These are phyloP conservation scores for Ondatra zibethicus DNA, from an alignment of 2,113 vertebrate genomes.

Conservation along the genomic window DNA sequence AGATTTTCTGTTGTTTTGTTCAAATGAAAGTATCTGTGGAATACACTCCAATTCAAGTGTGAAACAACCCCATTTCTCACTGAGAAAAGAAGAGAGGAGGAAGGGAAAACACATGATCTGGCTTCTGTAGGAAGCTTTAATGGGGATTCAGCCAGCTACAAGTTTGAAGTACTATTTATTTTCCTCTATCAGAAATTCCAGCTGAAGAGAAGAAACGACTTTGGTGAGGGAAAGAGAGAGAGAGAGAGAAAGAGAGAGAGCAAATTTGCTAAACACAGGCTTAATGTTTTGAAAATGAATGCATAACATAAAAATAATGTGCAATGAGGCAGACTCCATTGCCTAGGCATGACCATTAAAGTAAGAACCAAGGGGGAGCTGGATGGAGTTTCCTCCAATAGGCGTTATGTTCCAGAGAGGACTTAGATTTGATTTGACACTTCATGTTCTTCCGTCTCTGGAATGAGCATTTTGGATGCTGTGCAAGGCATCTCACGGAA, in stretches of 20 bases:
- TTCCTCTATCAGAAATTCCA: conserved; percentile 61
- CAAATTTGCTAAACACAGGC: conserved; percentile 51
- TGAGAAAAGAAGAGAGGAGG: background rate
- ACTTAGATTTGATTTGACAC: conserved; percentile 31
- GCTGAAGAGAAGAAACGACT: conserved; percentile 38
- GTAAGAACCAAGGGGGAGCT: conserved; percentile 50
- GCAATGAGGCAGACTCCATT: conserved; percentile 17
- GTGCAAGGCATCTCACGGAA: conserved; percentile 1
- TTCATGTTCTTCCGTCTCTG: conserved; percentile 18
- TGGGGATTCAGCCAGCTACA: conserved; percentile 1
- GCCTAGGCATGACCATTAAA: conserved; percentile 31
- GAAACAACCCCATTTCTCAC: background rate
- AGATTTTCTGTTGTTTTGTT: conserved; percentile 26
- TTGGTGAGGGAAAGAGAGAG: rapidly evolving
- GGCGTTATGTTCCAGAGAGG: conserved; percentile 47
- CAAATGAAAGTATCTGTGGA: background rate
- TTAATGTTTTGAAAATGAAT: conserved; percentile 68
- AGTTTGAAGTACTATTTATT: conserved; percentile 24
- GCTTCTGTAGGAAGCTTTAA: background rate
- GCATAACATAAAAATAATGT: conserved; percentile 62
- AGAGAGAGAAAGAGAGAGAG: background rate
- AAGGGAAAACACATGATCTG: background rate
- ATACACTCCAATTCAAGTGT: background rate
- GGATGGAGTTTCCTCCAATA: conserved; percentile 36
- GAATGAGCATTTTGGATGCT: conserved; percentile 49